Conservation (phyloP, 2,797 vertebrate genomes). For the Pangasius sanitwongsei region DNA sequence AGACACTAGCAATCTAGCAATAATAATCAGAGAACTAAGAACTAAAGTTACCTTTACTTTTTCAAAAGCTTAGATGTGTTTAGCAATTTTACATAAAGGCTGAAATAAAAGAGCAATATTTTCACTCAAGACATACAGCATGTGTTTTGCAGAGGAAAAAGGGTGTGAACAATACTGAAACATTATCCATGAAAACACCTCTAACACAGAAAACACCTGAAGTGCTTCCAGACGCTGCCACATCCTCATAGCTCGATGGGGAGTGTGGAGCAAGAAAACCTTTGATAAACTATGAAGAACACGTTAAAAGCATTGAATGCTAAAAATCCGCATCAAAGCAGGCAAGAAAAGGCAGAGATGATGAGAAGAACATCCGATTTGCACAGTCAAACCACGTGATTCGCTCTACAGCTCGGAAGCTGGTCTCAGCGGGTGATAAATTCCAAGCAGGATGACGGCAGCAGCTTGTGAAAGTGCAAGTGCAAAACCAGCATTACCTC, state of each 20-base stretch:
- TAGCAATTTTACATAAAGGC: neutral
- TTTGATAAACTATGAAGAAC: neutral
- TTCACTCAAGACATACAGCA: neutral
- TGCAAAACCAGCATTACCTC: conserved; percentile 63
- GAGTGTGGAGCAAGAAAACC: neutral
- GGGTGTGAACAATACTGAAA: neutral
- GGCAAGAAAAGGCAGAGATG: neutral
- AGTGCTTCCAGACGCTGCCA: neutral
- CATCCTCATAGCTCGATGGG: neutral
- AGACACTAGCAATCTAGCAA: neutral
- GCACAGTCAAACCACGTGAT: neutral
- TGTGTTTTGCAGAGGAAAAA: neutral
- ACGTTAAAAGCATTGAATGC: neutral
- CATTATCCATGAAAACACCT: neutral
- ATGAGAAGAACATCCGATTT: neutral
- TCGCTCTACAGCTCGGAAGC: neutral
- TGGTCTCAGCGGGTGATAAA: conserved; percentile 20
- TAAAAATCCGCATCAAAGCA: neutral
- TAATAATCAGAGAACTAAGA: neutral
- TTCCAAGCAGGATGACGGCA: conserved; percentile 31
- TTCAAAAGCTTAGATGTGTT: neutral
- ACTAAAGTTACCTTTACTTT: conserved; percentile 39
- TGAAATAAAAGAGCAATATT: neutral
- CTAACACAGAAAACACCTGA: neutral
- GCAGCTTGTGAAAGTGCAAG: conserved; percentile 23